Conservation (phyloP, 2,113 vertebrate genomes). For the Lophius piscatorius region DNA sequence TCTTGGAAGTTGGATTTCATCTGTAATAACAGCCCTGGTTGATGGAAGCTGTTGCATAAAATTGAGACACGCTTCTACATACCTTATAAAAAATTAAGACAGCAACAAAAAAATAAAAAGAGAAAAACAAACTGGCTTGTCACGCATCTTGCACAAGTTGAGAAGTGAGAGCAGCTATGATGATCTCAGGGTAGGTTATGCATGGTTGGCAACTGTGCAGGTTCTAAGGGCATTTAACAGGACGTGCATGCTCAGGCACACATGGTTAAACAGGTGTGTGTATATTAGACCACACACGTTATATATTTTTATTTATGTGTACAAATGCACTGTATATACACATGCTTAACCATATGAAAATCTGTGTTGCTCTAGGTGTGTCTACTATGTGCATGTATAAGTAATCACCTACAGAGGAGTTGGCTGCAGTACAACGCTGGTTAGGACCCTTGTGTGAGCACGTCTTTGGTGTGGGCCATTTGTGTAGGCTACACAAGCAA, state of each 20-base stretch:
- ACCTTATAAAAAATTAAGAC: conserved; percentile 75
- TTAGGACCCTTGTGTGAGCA: conserved; percentile 49
- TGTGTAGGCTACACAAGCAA: conserved; percentile 49
- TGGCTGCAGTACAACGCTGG: conserved; percentile 42
- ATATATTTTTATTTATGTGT: neutral
- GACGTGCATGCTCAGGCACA: conserved; percentile 8
- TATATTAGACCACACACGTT: conserved; percentile 8
- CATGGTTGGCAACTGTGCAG: conserved; percentile 31
- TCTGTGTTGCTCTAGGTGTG: conserved; percentile 22
- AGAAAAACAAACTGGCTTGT: conserved; percentile 69
- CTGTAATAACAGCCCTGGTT: conserved; percentile 68
- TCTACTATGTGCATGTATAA: conserved; percentile 30
- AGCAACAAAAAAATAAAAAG: conserved; percentile 54
- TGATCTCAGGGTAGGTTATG: conserved; percentile 38
- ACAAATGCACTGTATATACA: neutral
- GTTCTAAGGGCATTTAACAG: conserved; percentile 24
- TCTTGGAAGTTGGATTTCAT: conserved; percentile 63
- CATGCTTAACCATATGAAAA: neutral
- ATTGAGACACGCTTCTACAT: conserved; percentile 72
- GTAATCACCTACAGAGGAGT: conserved; percentile 42
- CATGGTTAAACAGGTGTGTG: conserved; percentile 37
- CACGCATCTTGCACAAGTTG: conserved; percentile 72
- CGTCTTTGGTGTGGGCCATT: conserved; percentile 49
- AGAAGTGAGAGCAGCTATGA: conserved; percentile 49
- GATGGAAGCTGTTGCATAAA: conserved; percentile 75